Percentiles rank a stretch among this genome's conserved stretches.
These are phyloP conservation scores for Drosophila mercatorum DNA, from an alignment of 2,888 invertebrate species.

Conservation along the genomic window DNA sequence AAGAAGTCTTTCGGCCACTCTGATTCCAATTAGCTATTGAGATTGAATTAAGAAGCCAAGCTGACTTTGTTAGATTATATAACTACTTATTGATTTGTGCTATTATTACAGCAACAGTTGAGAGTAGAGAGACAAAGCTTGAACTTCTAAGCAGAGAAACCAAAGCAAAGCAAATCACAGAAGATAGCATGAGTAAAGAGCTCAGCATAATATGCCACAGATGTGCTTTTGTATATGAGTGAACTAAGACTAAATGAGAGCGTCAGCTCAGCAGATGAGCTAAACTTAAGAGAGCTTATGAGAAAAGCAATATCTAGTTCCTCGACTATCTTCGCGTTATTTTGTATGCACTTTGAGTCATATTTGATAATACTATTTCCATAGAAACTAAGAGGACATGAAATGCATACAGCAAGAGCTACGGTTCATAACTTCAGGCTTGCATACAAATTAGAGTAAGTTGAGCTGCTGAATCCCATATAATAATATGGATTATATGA, in stretches of 20 bases:
- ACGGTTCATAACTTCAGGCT: neutral
- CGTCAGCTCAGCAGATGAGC: neutral
- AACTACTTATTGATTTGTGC: too few relatives aligned
- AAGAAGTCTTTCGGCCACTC: neutral
- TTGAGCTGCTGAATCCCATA: neutral
- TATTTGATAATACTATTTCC: neutral
- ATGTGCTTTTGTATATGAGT: neutral
- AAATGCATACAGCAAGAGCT: neutral
- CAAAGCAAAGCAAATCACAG: neutral
- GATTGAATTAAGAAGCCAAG: too few relatives aligned
- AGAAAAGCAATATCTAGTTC: neutral
- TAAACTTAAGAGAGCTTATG: neutral
- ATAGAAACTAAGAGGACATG: neutral
- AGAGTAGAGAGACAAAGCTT: neutral
- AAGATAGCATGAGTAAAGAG: neutral
- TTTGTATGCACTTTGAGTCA: constrained; percentile 3
- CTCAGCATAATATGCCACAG: neutral
- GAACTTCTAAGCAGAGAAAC: neutral
- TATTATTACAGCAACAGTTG: neutral
- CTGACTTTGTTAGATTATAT: neutral
- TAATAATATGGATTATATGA: neutral
- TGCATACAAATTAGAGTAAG: neutral
- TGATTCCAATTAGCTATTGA: too few relatives aligned
- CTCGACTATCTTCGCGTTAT: neutral
- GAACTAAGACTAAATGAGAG: neutral